Conservation (phyloP, 2,888 invertebrate species). For the Nycteola revayana region DNA sequence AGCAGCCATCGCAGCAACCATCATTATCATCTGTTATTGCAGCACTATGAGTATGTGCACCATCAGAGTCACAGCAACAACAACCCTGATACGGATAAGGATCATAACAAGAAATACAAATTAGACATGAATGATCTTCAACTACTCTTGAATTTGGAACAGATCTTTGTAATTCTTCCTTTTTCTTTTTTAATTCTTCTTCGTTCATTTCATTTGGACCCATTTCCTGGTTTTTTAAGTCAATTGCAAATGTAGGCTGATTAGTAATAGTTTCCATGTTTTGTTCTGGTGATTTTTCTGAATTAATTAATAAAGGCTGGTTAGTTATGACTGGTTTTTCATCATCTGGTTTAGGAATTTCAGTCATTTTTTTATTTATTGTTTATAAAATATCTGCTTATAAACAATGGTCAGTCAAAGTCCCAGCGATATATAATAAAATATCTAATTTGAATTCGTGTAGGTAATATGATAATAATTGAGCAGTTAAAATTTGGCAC, state of each 20-base stretch:
- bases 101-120: neutral
- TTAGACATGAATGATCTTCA: neutral
- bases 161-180: neutral
- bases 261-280: neutral
- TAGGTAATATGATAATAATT: no score
- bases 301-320: slow-evolving; percentile 7
- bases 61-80: neutral
- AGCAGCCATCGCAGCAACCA: slow-evolving; percentile 4
- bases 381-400: no score
- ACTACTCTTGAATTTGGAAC: neutral
- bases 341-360: neutral
- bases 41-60: neutral
- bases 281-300: neutral
- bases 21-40: neutral
- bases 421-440: no score
- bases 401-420: no score
- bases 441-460: no score
- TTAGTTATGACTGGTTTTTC: slow-evolving; percentile 5
- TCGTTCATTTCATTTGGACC: neutral
- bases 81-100: neutral
- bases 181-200: neutral
- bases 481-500: no score
- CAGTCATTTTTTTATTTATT: no score
- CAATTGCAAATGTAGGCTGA: neutral
- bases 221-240: neutral